Evolutionary conservation across 2,113 vertebrate species (phyloP), one percentile per base, ranked within the genome.

Genomic region (Euleptes europaea): DNA sequence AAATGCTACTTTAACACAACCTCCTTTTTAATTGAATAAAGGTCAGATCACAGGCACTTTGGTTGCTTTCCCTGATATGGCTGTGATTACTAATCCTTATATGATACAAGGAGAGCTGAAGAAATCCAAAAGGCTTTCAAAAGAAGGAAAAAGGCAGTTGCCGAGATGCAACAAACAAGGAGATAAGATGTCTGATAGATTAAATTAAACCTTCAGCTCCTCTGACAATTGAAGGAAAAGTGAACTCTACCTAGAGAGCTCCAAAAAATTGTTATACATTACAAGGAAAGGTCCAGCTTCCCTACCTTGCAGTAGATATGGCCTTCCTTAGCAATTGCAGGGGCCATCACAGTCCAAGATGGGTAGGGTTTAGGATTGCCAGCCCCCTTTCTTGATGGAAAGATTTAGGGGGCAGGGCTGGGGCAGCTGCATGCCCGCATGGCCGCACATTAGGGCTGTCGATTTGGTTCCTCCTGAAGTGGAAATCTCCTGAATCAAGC

Each of bases 21-120:
- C 33, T 77, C 54, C 15, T 89, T 93, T 3, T 1, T 60, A n/a
- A 28, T 74, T 92, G 84, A 84, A 88, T 35, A 93, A 93, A 94
- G 76, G 60, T 91, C 84, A 93, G 87, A 83, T 54, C 67, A 88
- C 19, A 86, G 75, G 80, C 2, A 42, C 82, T 84, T 83, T 42
- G 47, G 23, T 89, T 89, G 33, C 26, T 89, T 76, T 91, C 84
- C 87, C 71, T 90, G 65, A 86, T 76, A 84, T 2, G 54, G 15
- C 71, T 81, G 54, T 26, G 87, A 79, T 85, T 91, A 33, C 54
- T 92, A 80, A 85, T 91, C 38, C 84, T 86, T 85, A 78, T 7
- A 60, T 28, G 84, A 63, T 19, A 54, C 14, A 83, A 80, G 12
- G 11, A 19, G 1, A 86, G 33, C 72, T 13, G 26, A 84, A 82